These are phyloP conservation scores for Drosophila paracracens DNA, from an alignment of 2,888 invertebrate genomes.

Conservation along the genomic window DNA sequence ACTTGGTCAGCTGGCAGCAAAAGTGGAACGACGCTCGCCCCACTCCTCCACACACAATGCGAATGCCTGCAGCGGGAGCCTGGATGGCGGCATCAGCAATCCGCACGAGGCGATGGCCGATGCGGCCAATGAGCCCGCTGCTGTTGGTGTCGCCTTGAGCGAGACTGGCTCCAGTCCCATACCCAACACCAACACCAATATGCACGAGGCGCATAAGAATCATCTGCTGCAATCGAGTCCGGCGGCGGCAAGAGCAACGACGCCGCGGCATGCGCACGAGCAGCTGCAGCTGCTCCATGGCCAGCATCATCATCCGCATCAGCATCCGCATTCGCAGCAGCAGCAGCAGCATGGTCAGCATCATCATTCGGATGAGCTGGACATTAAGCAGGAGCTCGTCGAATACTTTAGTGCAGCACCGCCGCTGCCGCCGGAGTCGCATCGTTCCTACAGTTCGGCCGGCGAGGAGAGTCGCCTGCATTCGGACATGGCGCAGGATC, in stretches of 20 bases:
- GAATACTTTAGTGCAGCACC: slow-evolving; percentile 79
- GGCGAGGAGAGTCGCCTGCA: slow-evolving; percentile 80
- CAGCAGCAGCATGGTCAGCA: slow-evolving; percentile 32
- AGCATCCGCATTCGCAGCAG: slow-evolving; percentile 67
- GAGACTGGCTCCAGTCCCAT: slow-evolving; percentile 81
- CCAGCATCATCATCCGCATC: slow-evolving; percentile 49
- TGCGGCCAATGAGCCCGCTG: slow-evolving; percentile 16
- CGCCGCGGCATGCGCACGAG: slow-evolving; percentile 70
- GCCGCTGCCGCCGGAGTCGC: slow-evolving; percentile 80
- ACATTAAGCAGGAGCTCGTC: slow-evolving; percentile 83
- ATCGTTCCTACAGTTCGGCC: slow-evolving; percentile 83
- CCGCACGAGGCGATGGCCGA: slow-evolving; percentile 31
- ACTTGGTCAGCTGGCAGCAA: slow-evolving; percentile 67
- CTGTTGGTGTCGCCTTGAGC: slow-evolving; percentile 30
- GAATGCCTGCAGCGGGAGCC: slow-evolving; percentile 28
- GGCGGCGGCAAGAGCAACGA: slow-evolving; percentile 55
- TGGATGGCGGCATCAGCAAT: slow-evolving; percentile 26
- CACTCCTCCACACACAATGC: neutral
- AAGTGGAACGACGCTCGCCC: slow-evolving; percentile 76
- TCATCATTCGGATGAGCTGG: slow-evolving; percentile 76
- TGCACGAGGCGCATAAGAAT: slow-evolving; percentile 80
- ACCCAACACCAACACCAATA: slow-evolving; percentile 79
- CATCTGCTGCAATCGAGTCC: slow-evolving; percentile 67
- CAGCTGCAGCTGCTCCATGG: slow-evolving; percentile 60
- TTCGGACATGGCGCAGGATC: slow-evolving; percentile 83